phyloP scores from a whole-genome alignment of 2,888 invertebrate species.

The Physocephala rufipes region DNA sequence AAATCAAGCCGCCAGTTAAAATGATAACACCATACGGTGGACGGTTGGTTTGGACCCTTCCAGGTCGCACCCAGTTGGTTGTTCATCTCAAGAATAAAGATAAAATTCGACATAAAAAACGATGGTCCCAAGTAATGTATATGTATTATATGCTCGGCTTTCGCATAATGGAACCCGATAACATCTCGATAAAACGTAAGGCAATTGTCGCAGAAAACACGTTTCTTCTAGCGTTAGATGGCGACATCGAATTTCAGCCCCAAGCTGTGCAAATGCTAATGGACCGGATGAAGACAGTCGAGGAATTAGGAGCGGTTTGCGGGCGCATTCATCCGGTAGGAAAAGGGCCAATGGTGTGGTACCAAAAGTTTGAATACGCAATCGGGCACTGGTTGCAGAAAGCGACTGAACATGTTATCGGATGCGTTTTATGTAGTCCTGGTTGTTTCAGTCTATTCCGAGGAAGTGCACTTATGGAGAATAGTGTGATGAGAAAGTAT shows the following conservation, averaged over 20 bases:
- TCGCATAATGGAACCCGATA: conserved; percentile 75
- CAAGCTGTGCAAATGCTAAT: conserved; percentile 80
- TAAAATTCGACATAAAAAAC: conserved; percentile 87
- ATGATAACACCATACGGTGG: conserved; percentile 89
- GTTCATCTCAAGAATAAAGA: conserved; percentile 90
- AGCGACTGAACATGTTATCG: conserved; percentile 89
- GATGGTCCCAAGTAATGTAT: conserved; percentile 96
- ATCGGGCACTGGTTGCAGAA: conserved; percentile 94
- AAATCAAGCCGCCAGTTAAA: conserved; percentile 75
- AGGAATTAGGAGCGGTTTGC: conserved; percentile 84
- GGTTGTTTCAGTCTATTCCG: conserved; percentile 92
- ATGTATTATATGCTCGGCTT: conserved; percentile 91
- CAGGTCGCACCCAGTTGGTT: conserved; percentile 84
- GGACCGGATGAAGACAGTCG: conserved; percentile 87
- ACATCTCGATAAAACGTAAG: conserved; percentile 66
- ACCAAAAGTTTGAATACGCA: conserved; percentile 89
- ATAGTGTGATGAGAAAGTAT: conserved; percentile 89
- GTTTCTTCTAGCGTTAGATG: conserved; percentile 84
- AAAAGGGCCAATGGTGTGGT: conserved; percentile 83
- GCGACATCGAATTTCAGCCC: conserved; percentile 89
- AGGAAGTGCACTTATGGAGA: conserved; percentile 88
- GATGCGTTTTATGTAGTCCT: conserved; percentile 89
- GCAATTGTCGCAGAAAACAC: conserved; percentile 82
- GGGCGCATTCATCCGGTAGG: conserved; percentile 91
- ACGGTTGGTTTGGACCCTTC: conserved; percentile 82